Conservation (phyloP, 1,140 invertebrate genomes). For the Drosophila sproati region DNA sequence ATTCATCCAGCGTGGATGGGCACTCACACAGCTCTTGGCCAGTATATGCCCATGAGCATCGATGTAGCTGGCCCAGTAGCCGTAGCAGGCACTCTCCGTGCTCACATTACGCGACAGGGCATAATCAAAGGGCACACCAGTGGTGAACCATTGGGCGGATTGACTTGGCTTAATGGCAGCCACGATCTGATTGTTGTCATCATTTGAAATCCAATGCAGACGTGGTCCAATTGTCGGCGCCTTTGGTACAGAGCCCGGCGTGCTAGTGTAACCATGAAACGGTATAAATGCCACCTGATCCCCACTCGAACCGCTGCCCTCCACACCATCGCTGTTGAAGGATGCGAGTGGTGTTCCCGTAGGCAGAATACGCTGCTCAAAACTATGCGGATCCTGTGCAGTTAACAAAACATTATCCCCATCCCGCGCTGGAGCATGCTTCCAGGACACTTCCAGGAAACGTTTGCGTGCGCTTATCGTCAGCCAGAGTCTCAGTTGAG, state of each 20-base stretch:
- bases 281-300: slow-evolving; percentile 49
- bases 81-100: slow-evolving; percentile 64
- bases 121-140: slow-evolving; percentile 76
- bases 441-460: slow-evolving; percentile 79
- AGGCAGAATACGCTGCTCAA: slow-evolving; percentile 50
- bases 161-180: slow-evolving; percentile 64
- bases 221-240: background rate
- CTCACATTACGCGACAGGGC: slow-evolving; percentile 63
- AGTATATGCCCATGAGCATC: slow-evolving; percentile 63
- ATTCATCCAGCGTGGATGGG: slow-evolving; percentile 87
- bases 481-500: slow-evolving; percentile 64
- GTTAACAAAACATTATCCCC: slow-evolving; percentile 71
- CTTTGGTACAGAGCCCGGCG: background rate
- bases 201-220: slow-evolving; percentile 70
- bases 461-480: slow-evolving; percentile 79
- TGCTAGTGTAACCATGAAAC: slow-evolving; percentile 55
- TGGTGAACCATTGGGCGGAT: slow-evolving; percentile 73
- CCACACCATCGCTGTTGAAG: slow-evolving; percentile 40
- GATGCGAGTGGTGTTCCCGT: slow-evolving; percentile 61
- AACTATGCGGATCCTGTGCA: slow-evolving; percentile 56
- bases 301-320: slow-evolving; percentile 57
- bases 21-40: slow-evolving; percentile 85
- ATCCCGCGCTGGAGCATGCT: slow-evolving; percentile 60
- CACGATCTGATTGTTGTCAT: slow-evolving; percentile 60
- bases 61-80: slow-evolving; percentile 81